phyloP scores from a whole-genome alignment of 2,888 invertebrate genomes.

The Incurvaria masculella region DNA sequence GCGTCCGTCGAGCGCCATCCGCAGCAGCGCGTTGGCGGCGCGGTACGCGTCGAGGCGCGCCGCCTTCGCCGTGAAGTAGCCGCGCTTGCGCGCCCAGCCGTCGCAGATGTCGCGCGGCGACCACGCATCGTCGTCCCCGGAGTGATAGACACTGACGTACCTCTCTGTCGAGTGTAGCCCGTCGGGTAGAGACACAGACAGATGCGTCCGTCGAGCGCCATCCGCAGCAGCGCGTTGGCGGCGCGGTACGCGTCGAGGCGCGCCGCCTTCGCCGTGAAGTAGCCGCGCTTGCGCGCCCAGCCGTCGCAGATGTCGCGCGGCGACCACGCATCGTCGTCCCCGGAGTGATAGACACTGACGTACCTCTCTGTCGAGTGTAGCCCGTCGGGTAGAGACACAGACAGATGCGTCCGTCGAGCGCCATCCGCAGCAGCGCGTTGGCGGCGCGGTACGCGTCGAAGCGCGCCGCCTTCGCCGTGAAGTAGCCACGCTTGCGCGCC shows the following conservation, averaged over 20 bases:
- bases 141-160: too few relatives aligned
- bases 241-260: constrained; percentile 84
- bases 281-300: constrained; percentile 87
- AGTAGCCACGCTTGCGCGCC: constrained; percentile 81
- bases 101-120: constrained; percentile 88
- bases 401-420: constrained; percentile 82
- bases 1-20: constrained; percentile 86
- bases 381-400: constrained; percentile 73
- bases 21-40: constrained; percentile 82
- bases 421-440: constrained; percentile 66
- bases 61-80: constrained; percentile 82
- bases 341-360: too few relatives aligned
- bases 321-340: constrained; percentile 76
- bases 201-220: constrained; percentile 85
- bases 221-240: constrained; percentile 82
- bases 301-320: constrained; percentile 88
- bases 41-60: constrained; percentile 83
- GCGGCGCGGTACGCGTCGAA: neutral
- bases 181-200: constrained; percentile 76
- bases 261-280: constrained; percentile 80
- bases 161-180: constrained; percentile 56
- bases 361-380: constrained; percentile 60
- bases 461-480: constrained; percentile 65
- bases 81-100: constrained; percentile 86
- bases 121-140: constrained; percentile 75